Conservation (phyloP, 2,113 vertebrate species). For the Vombatus ursinus region DNA sequence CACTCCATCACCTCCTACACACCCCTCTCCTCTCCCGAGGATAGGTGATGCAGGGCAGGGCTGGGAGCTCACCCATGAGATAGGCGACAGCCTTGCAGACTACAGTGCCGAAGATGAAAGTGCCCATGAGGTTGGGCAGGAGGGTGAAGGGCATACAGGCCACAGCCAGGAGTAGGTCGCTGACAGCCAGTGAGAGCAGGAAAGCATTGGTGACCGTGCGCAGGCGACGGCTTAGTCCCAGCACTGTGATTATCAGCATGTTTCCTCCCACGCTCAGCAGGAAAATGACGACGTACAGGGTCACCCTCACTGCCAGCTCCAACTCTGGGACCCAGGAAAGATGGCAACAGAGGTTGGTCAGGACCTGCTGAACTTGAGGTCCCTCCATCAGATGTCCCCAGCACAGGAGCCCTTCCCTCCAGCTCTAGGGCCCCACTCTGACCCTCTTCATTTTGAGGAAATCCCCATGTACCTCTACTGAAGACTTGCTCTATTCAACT, state of each 20-base stretch:
- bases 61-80: constrained; percentile 91
- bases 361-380: not conserved
- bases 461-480: rapidly evolving
- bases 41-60: not conserved
- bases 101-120: constrained; percentile 94
- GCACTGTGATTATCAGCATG: constrained; percentile 91
- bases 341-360: not conserved
- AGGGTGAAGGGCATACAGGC: constrained; percentile 98
- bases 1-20: not conserved
- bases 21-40: too few relatives aligned
- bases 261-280: constrained; percentile 94
- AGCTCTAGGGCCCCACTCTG: not conserved
- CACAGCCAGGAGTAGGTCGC: constrained; percentile 94
- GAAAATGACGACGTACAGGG: constrained; percentile 93
- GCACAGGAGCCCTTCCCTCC: too few relatives aligned
- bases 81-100: constrained; percentile 95
- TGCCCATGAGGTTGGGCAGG: constrained; percentile 93
- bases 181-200: constrained; percentile 94
- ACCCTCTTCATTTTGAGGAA: not conserved
- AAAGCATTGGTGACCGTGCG: constrained; percentile 97
- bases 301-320: constrained; percentile 87
- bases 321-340: constrained; percentile 82
- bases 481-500: not conserved
- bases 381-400: not conserved
- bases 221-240: constrained; percentile 92